Base-by-base conservation (phyloP, 2,888 invertebrate genomes). In the Polyploca ridens region DNA sequence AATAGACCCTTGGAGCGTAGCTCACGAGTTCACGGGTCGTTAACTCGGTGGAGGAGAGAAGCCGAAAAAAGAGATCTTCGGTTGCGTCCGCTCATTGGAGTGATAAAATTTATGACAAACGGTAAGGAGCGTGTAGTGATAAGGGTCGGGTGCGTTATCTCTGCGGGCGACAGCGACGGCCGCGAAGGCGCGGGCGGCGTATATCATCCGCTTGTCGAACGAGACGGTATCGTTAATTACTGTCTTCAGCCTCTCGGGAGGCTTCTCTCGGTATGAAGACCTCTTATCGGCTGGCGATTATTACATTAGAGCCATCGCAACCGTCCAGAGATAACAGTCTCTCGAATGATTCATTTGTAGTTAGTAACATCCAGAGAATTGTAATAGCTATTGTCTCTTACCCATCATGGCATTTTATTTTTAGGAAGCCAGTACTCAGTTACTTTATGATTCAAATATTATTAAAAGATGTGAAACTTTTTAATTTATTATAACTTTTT, bases 21-120 rank as follows among this genome's bases (percentile, higher is more conserved):
- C 83, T 87, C 86, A 83, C 89, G 81, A 91, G 86, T 91, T 92
- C 82, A 90, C 91, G 90, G 90, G 89, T 91, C 91, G 89, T 92
- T 93, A 90, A 89, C 83, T 90, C 86, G 75, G 77, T 78, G 83
- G 80, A 83, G 84, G 82, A 89, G 86, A 81, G 82, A 85, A 87
- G 78, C 79, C 76, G 82, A 88, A 86, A 86, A 87, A 88, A 83
- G 83, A 88, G 83, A 83, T 84, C 84, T 86, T 87, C 85, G 84
- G 79, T 83, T 79, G 85, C 85, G 85, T 89, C 86, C 88, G 90
- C 82, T 90, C 91, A 90, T 90, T 87, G 90, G 84, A 85, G 90
- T 90, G 93, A 91, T 90, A 91, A 88, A 90, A 92, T 93, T 93
- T 91, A 92, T 91, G 91, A 93, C 87, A 86, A 89, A 92, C 93